Base-by-base conservation (phyloP, 2,797 vertebrate species). In the Urophycis tenuis region DNA sequence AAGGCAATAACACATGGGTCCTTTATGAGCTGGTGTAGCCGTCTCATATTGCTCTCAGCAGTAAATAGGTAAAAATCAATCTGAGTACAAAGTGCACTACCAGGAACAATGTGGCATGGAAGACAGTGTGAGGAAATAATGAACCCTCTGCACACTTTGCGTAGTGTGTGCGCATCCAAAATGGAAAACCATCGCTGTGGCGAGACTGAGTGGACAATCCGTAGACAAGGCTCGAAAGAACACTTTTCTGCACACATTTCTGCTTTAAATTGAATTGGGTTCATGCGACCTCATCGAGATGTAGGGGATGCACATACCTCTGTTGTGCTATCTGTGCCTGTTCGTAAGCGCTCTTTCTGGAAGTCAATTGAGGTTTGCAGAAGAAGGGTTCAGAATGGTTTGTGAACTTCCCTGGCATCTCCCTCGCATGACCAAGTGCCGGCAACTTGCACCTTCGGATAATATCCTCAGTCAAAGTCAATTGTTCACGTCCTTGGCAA, bases 41-140 rank as follows among this genome's bases (percentile, higher is more conserved):
- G 76, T 77, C 73, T 82, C 70, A 78, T 87, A 86, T 81, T 77
- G 79, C 78, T 35, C 75, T 81, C 74, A 83, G 49, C 74, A 79
- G 85, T 73, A 77, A 72, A 79, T 17, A 77, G 69, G 83, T 81
- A 78, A 81, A 86, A 82, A 81, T 84, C 79, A 81, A 84, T 87
- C 78, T 77, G 74, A 74, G 70, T 81, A 84, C 83, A 84, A 76
- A 72, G 74, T 85, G 77, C 69, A 74, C 71, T 32, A 35, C 45
- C 49, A 78, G 75, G 71, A 77, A 60, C 31, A 74, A 74, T 60
- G 77, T 74, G 75, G 77, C 78, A 53, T 81, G 60, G 78, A 77
- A 85, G 81, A 79, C 80, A 22, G 15, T 69, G 34, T 75, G 35
- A 77, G 41, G 60, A 67, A 67, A 67, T 67, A 67, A 67, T 67